These are phyloP conservation scores for Lamellibrachia satsuma DNA, from an alignment of 2,888 invertebrate genomes.

Conservation along the genomic window DNA sequence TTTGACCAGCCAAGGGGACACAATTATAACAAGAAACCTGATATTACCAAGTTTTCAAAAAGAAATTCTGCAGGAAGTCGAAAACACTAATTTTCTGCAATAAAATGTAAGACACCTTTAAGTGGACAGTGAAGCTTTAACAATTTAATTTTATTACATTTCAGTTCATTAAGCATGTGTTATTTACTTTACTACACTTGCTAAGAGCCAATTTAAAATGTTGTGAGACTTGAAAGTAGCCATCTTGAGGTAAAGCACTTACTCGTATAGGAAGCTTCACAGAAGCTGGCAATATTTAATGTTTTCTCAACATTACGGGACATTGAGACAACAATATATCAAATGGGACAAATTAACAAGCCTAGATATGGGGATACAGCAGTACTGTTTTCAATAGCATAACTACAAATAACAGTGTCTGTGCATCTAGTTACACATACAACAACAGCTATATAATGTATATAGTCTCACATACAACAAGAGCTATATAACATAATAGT, in stretches of 20 bases:
- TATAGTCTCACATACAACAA: background rate
- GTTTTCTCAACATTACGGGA: background rate
- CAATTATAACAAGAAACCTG: background rate
- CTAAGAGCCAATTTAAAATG: background rate
- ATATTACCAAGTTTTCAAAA: background rate
- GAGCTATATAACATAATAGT: background rate
- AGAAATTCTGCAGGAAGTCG: background rate
- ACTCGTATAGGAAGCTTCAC: background rate
- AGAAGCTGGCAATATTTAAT: background rate
- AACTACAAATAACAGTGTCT: background rate
- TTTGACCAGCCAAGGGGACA: background rate
- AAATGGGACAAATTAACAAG: background rate
- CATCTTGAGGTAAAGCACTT: background rate
- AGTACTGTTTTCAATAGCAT: background rate
- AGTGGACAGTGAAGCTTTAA: background rate
- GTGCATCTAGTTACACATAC: background rate
- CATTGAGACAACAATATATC: background rate
- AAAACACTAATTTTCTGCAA: background rate
- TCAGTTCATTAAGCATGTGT: no score
- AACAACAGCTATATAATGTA: background rate
- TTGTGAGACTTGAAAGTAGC: background rate
- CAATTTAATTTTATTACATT: no score
- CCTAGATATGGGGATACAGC: background rate
- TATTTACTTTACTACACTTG: background rate
- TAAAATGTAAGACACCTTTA: background rate